Evolutionary conservation across 2,797 vertebrate species (phyloP).

Genomic region (Iguana delicatissima): DNA sequence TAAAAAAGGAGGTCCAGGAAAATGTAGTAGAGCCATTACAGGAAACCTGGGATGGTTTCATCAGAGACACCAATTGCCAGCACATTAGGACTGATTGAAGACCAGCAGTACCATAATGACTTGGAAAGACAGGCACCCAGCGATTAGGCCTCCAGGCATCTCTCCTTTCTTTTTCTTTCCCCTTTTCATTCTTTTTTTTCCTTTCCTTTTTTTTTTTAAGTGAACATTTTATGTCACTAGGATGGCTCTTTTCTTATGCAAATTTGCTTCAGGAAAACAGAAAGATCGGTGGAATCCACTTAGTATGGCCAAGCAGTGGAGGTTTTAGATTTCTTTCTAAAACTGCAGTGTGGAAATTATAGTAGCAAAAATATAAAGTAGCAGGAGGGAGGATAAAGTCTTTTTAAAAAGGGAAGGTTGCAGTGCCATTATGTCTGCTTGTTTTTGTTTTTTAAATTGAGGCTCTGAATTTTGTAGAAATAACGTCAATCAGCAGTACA

Average conservation of each 20-base stretch:
- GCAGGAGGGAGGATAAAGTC: too few species aligned
- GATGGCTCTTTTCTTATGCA: slow-evolving; percentile 72
- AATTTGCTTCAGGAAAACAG: slow-evolving; percentile 73
- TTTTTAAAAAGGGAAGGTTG: not conserved
- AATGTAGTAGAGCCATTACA: slow-evolving; percentile 99
- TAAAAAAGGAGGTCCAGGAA: slow-evolving; percentile 98
- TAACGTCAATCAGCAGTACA: not conserved
- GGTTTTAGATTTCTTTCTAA: slow-evolving; percentile 18
- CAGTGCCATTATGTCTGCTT: not conserved
- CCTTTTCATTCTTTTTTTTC: not conserved
- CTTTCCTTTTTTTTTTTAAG: not conserved
- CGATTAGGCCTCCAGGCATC: slow-evolving; percentile 77
- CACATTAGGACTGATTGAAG: slow-evolving; percentile 95
- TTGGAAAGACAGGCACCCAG: slow-evolving; percentile 84
- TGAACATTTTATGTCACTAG: slow-evolving; percentile 71
- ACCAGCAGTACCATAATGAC: slow-evolving; percentile 89
- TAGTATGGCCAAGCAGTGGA: not conserved
- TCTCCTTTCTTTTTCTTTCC: not conserved
- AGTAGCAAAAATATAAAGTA: not conserved
- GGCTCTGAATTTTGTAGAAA: not conserved
- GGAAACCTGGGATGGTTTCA: slow-evolving; percentile 98
- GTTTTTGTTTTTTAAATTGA: not conserved
- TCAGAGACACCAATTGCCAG: slow-evolving; percentile 98
- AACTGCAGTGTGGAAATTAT: slow-evolving; percentile 9
- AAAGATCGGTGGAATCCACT: slow-evolving; percentile 66